Conservation (phyloP, 1,140 invertebrate species). For the Littorina saxatilis region DNA sequence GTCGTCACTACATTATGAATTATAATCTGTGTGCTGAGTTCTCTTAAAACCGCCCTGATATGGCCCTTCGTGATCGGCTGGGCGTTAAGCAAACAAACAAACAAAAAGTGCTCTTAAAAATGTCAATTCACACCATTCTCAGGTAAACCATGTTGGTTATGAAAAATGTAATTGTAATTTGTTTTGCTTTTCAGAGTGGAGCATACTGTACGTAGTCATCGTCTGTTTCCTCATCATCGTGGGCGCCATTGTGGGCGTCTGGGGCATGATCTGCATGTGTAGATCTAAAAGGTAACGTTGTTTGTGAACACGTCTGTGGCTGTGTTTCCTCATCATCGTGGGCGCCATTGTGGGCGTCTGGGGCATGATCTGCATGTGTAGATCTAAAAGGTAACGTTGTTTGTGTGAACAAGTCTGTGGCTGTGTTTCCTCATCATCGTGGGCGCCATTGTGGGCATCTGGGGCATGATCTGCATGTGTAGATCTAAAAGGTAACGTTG, state of each 20-base stretch:
- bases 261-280: slow-evolving; percentile 81
- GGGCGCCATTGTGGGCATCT: slow-evolving; percentile 81
- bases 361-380: slow-evolving; percentile 80
- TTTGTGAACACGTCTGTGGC: too few relatives aligned
- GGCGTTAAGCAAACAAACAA: too few relatives aligned
- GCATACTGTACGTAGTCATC: slow-evolving; percentile 90
- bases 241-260: slow-evolving; percentile 81
- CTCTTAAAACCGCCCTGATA: too few relatives aligned
- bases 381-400: slow-evolving; percentile 58
- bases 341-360: slow-evolving; percentile 82
- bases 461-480: slow-evolving; percentile 81
- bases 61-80: too few relatives aligned
- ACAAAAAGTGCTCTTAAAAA: too few relatives aligned
- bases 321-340: slow-evolving; percentile 81
- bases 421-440: slow-evolving; percentile 82
- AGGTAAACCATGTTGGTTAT: too few relatives aligned
- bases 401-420: too few relatives aligned
- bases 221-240: slow-evolving; percentile 82
- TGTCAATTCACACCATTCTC: too few relatives aligned
- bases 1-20: too few relatives aligned
- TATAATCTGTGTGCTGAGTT: too few relatives aligned
- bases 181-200: slow-evolving; percentile 84
- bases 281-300: slow-evolving; percentile 61
- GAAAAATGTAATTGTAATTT: too few relatives aligned
- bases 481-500: slow-evolving; percentile 60